Percentiles rank a stretch among this genome's conserved stretches.
phyloP scores from a whole-genome alignment of 1,140 invertebrate genomes.

The Neodiprion pinetum region DNA sequence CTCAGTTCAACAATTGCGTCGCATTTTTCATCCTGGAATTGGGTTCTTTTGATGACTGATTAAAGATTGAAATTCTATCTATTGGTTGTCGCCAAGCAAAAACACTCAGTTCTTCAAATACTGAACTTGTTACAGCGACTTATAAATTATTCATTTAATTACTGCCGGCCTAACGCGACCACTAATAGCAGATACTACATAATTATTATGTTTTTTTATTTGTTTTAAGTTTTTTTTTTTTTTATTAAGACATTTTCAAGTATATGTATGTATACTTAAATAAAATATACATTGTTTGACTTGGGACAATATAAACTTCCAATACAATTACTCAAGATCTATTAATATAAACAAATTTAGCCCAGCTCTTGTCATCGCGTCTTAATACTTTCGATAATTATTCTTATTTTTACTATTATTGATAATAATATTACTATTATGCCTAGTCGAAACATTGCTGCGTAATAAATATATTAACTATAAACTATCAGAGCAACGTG shows the following conservation, averaged over 20 bases:
- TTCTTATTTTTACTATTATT: slow-evolving; percentile 35
- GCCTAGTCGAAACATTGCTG: slow-evolving; percentile 38
- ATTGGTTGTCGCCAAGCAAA: no score
- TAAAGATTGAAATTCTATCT: no score
- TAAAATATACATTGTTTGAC: slow-evolving; percentile 42
- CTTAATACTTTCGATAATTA: slow-evolving; percentile 56
- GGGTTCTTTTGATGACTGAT: no score
- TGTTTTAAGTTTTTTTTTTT: not conserved
- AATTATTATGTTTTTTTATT: not conserved
- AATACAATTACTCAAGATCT: slow-evolving; percentile 31
- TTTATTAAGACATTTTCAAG: slow-evolving; percentile 30
- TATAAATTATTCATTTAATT: no score
- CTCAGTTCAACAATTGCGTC: no score
- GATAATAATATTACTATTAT: not conserved
- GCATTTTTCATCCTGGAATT: no score
- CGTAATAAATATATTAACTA: slow-evolving; percentile 53
- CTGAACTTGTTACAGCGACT: no score
- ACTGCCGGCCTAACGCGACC: no score
- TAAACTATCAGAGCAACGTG: slow-evolving; percentile 39
- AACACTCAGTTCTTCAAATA: no score
- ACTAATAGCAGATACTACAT: not conserved
- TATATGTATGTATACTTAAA: slow-evolving; percentile 36
- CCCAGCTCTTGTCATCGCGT: slow-evolving; percentile 28
- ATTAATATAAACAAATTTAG: slow-evolving; percentile 41
- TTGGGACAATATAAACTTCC: slow-evolving; percentile 33